Evolutionary conservation across 30 jellyfish, hydroid and myxozoan species (phyloP).

Genomic region (Aurelia aurita): DNA sequence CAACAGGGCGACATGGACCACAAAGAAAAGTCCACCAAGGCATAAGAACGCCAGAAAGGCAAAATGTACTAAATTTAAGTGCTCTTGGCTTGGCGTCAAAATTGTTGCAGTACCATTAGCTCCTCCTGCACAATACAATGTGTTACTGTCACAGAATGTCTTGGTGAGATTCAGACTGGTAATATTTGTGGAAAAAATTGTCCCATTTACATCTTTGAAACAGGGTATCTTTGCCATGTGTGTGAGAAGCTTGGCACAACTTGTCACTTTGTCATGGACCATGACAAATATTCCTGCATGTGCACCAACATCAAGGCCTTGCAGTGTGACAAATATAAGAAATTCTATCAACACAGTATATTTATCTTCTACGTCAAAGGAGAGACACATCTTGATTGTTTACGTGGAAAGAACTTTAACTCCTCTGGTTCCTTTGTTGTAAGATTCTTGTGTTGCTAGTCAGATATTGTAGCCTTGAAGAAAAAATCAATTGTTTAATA

Average conservation of each 20-base stretch:
- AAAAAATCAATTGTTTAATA: too few relatives aligned
- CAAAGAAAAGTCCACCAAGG: slow-evolving; percentile 78
- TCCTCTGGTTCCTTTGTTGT: too few relatives aligned
- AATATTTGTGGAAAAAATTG: slow-evolving; percentile 23
- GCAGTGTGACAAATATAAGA: slow-evolving; percentile 75
- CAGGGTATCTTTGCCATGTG: slow-evolving; percentile 46
- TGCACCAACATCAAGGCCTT: slow-evolving; percentile 85
- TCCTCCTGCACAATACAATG: slow-evolving; percentile 73
- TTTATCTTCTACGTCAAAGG: slow-evolving; percentile 84
- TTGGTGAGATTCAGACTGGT: slow-evolving; percentile 46
- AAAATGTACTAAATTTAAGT: slow-evolving; percentile 52
- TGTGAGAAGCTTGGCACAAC: slow-evolving; percentile 42
- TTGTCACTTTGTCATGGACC: slow-evolving; percentile 46
- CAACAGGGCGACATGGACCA: slow-evolving; percentile 69
- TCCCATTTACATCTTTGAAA: slow-evolving; percentile 58
- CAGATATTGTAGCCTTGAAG: too few relatives aligned
- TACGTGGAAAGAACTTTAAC: too few relatives aligned
- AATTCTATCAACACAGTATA: slow-evolving; percentile 86
- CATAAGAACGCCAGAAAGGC: slow-evolving; percentile 67
- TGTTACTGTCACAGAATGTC: slow-evolving; percentile 24
- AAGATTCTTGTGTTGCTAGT: too few relatives aligned
- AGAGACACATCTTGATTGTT: slow-evolving; percentile 70
- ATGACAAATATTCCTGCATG: slow-evolving; percentile 84
- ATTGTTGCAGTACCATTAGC: slow-evolving; percentile 64
- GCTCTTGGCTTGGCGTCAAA: slow-evolving; percentile 57